Conservation (phyloP, 2,797 vertebrate genomes). For the Otus scops region DNA sequence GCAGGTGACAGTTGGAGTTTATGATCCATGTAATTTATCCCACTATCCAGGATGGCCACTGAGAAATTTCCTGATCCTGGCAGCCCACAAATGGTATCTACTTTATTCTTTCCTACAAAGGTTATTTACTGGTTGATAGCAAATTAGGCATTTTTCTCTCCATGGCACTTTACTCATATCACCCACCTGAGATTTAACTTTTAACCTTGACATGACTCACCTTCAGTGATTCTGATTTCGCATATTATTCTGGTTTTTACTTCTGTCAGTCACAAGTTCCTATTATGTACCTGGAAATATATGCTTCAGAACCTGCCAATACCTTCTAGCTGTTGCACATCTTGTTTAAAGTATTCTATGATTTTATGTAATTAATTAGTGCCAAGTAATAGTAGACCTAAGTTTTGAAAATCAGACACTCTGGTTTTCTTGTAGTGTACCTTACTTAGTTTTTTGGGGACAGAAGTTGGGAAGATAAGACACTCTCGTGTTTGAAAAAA, state of each 20-base stretch:
- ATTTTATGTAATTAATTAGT: not conserved
- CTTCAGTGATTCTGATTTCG: not conserved
- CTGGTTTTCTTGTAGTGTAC: not conserved
- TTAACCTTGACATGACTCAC: not conserved
- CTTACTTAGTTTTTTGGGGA: not conserved
- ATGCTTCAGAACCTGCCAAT: not conserved
- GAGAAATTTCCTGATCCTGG: constrained; percentile 90
- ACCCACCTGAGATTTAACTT: not conserved
- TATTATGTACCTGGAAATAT: not conserved
- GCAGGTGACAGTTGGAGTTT: constrained; percentile 91
- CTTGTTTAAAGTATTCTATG: not conserved
- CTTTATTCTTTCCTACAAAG: not conserved
- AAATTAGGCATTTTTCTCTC: not conserved
- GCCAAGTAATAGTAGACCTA: not conserved
- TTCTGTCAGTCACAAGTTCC: not conserved
- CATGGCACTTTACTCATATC: not conserved
- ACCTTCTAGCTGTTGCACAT: not conserved
- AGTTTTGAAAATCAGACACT: not conserved
- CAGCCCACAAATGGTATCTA: constrained; percentile 87
- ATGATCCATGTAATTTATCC: constrained; percentile 92
- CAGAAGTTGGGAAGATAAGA: not conserved
- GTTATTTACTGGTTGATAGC: not conserved
- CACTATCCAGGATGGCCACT: constrained; percentile 97
- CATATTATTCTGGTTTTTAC: not conserved
- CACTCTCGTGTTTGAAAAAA: not conserved